These are phyloP conservation scores for Yponomeuta sedellus DNA, from an alignment of 2,888 invertebrate genomes.

Conservation along the genomic window DNA sequence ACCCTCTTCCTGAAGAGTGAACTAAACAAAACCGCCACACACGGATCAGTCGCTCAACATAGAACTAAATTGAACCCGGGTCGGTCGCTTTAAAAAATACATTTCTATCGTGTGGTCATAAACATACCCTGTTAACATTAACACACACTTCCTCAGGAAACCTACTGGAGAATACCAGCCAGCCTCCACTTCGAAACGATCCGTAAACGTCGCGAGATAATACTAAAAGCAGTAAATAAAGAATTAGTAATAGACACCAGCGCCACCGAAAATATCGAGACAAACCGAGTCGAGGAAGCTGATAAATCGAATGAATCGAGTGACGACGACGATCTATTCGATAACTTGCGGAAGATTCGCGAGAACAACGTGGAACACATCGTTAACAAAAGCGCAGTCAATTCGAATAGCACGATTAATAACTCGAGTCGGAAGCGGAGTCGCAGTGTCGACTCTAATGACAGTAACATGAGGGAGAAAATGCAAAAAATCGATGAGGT, in stretches of 20 bases:
- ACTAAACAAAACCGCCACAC: too few species aligned
- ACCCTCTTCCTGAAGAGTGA: too few species aligned
- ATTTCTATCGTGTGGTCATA: too few species aligned
- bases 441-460: constrained; percentile 50
- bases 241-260: constrained; percentile 50
- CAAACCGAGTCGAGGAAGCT: constrained; percentile 17
- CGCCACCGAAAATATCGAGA: constrained; percentile 19
- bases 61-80: too few species aligned
- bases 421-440: constrained; percentile 39
- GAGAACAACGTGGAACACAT: constrained; percentile 30
- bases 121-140: neutral
- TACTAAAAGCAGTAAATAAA: constrained; percentile 74
- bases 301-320: constrained; percentile 38
- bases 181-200: constrained; percentile 74
- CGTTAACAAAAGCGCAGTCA: constrained; percentile 18
- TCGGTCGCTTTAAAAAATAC: too few species aligned
- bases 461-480: constrained; percentile 41
- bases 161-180: constrained; percentile 91
- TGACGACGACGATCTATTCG: constrained; percentile 61
- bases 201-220: constrained; percentile 72
- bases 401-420: neutral
- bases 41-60: too few species aligned
- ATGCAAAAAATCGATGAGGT: constrained; percentile 56
- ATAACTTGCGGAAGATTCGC: constrained; percentile 57
- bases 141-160: constrained; percentile 74